Evolutionary conservation across 2,113 vertebrate genomes (phyloP).

Genomic region (Sisor rabdophorus): DNA sequence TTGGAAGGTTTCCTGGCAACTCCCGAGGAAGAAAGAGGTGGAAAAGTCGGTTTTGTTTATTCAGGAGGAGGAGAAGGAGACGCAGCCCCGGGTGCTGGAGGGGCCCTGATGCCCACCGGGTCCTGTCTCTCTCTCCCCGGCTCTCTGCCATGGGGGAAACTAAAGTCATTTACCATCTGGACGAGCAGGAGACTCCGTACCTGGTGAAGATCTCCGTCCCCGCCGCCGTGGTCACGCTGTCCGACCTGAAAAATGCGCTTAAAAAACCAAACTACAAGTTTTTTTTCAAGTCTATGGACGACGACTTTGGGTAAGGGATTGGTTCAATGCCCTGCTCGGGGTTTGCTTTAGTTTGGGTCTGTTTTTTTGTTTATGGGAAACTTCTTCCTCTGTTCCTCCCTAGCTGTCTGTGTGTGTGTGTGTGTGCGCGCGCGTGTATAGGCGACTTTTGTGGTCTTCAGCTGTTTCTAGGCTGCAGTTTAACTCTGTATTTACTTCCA

Average conservation of each 20-base stretch:
- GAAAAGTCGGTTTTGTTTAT: background rate
- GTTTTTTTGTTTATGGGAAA: background rate
- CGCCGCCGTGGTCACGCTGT: constrained; percentile 88
- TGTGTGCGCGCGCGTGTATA: no score
- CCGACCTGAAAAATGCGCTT: constrained; percentile 91
- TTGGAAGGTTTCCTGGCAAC: constrained; percentile 33
- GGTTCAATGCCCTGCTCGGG: background rate
- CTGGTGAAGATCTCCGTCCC: constrained; percentile 90
- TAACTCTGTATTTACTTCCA: background rate
- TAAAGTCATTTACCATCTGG: constrained; percentile 97
- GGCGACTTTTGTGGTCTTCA: constrained; percentile 2
- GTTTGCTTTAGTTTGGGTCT: background rate
- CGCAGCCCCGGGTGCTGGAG: constrained; percentile 28
- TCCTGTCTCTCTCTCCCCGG: constrained; percentile 59
- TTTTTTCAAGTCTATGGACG: constrained; percentile 99
- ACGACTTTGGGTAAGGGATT: constrained; percentile 87
- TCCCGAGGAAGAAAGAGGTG: constrained; percentile 8
- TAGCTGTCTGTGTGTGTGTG: background rate
- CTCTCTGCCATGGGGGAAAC: constrained; percentile 85
- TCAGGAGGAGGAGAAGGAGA: background rate
- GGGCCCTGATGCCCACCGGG: constrained; percentile 64
- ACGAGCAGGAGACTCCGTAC: constrained; percentile 96
- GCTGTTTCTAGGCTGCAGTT: background rate
- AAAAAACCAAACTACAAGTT: constrained; percentile 96
- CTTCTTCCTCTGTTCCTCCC: background rate